phyloP scores from a whole-genome alignment of 2,113 vertebrate genomes.

The Cheilinus undulatus region DNA sequence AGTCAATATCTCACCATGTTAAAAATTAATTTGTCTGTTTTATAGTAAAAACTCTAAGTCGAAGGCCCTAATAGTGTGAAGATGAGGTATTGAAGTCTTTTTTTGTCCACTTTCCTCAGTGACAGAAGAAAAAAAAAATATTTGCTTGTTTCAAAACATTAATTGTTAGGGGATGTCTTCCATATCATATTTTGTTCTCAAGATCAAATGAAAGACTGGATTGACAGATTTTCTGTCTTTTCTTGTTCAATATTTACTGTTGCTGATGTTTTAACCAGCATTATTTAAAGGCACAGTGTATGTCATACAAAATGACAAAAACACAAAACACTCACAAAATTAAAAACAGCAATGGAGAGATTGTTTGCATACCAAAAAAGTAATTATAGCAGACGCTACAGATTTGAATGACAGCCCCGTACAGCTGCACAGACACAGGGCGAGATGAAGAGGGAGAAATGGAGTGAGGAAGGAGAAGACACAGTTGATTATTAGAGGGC shows the following conservation, averaged over 20 bases:
- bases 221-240: no score
- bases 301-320: constrained; percentile 29
- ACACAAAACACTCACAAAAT: constrained; percentile 16
- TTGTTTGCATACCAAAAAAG: constrained; percentile 47
- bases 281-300: constrained; percentile 23
- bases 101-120: no score
- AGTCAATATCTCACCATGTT: no score
- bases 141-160: no score
- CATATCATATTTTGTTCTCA: neutral
- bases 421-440: neutral
- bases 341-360: constrained; percentile 7
- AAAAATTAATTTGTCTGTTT: no score
- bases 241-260: neutral
- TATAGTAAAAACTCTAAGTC: no score
- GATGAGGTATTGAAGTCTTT: no score
- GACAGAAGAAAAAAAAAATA: no score
- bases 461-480: constrained; percentile 6
- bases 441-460: neutral
- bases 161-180: neutral
- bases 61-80: no score
- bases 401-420: constrained; percentile 24
- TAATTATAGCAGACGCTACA: constrained; percentile 32
- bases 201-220: neutral
- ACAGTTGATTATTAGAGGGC: constrained; percentile 41
- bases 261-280: neutral